Conservation (phyloP, 1,140 invertebrate species). For the Babylonia areolata region DNA sequence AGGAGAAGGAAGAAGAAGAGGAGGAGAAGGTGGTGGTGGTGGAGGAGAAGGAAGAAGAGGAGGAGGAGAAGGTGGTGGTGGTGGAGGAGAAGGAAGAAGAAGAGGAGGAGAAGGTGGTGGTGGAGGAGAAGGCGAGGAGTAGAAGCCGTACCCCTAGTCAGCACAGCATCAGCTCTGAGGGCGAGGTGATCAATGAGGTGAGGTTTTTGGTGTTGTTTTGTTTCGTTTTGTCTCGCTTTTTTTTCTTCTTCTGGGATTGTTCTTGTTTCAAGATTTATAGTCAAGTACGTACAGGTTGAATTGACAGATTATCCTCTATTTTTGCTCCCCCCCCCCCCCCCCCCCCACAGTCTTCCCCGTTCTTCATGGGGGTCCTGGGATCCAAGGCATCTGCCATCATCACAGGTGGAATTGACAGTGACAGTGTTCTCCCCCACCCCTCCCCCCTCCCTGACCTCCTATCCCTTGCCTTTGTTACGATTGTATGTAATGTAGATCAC, state of each 20-base stretch:
- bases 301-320: no score
- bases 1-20: conserved; percentile 6
- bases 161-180: conserved; percentile 35
- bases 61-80: not conserved
- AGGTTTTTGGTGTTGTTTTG: not conserved
- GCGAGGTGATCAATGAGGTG: conserved; percentile 33
- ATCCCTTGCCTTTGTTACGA: not conserved
- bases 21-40: conserved; percentile 15
- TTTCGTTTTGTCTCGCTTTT: not conserved
- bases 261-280: no score
- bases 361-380: no score
- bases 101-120: not conserved
- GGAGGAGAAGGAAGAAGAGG: conserved; percentile 9
- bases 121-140: conserved; percentile 1
- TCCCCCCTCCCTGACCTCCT: no score
- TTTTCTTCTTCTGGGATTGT: not conserved
- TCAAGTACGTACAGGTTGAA: no score
- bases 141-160: conserved; percentile 17
- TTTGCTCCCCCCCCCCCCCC: no score
- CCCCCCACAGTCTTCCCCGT: no score
- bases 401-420: no score
- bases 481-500: no score
- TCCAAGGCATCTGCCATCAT: no score
- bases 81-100: not conserved
- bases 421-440: no score